Evolutionary conservation across 2,888 invertebrate genomes (phyloP).

Genomic region (Dicyrtomina minuta): DNA sequence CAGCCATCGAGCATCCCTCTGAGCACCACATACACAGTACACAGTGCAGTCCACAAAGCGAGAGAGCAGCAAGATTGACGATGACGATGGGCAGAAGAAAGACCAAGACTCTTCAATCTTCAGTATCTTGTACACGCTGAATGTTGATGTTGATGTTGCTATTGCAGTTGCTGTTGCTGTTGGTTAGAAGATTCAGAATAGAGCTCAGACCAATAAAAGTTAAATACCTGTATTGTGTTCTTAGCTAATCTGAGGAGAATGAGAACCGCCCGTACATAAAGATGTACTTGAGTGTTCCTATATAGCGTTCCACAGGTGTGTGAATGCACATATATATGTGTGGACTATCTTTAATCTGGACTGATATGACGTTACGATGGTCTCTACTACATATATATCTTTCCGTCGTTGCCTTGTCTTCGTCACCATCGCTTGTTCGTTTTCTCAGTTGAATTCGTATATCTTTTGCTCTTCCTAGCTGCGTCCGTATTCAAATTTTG

Average conservation of each 20-base stretch:
- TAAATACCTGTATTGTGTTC: constrained; percentile 18
- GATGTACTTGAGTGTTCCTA: constrained; percentile 6
- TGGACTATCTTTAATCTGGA: not conserved
- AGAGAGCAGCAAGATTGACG: too few species aligned
- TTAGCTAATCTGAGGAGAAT: constrained; percentile 16
- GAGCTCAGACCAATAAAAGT: constrained; percentile 20
- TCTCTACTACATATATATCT: not conserved
- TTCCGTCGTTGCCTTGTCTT: not conserved
- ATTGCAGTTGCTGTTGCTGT: too few species aligned
- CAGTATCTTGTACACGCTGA: too few species aligned
- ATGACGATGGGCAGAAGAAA: too few species aligned
- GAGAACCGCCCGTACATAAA: constrained; percentile 19
- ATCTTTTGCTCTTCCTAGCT: not conserved
- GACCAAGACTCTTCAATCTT: too few species aligned
- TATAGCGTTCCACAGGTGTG: constrained; percentile 9
- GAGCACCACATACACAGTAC: too few species aligned
- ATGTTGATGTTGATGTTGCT: too few species aligned
- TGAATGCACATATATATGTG: not conserved
- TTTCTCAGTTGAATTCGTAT: not conserved
- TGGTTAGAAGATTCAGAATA: not conserved
- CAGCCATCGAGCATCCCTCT: too few species aligned
- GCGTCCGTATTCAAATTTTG: too few species aligned
- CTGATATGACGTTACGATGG: too few species aligned
- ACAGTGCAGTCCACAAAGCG: too few species aligned
- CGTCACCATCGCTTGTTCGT: not conserved